Conservation (phyloP, 2,797 vertebrate genomes). For the Gouania willdenowi region DNA sequence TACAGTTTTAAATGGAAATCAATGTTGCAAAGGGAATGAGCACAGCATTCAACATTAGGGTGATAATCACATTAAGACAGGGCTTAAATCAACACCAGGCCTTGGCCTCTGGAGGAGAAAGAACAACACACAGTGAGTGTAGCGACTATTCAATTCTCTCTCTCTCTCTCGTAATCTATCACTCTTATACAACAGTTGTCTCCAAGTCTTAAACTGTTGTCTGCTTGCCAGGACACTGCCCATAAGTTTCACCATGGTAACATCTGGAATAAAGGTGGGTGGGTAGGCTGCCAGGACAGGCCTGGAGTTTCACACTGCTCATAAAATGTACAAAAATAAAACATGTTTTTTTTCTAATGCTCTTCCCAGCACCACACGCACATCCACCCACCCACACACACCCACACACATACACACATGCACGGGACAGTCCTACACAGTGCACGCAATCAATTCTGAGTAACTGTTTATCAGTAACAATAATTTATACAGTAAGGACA, state of each 20-base stretch:
- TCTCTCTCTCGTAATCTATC: slow-evolving; percentile 60
- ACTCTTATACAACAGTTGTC: slow-evolving; percentile 54
- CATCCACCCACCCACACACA: too few species aligned
- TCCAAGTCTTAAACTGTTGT: slow-evolving; percentile 68
- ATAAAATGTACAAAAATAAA: slow-evolving; percentile 80
- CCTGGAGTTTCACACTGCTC: slow-evolving; percentile 73
- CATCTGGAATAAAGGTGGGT: slow-evolving; percentile 85
- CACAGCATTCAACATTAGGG: slow-evolving; percentile 57
- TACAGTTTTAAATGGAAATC: slow-evolving; percentile 81
- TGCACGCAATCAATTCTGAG: slow-evolving; percentile 23
- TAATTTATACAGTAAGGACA: slow-evolving; percentile 14
- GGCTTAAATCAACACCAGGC: slow-evolving; percentile 73
- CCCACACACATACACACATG: too few species aligned
- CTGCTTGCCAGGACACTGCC: slow-evolving; percentile 77
- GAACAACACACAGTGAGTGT: slow-evolving; percentile 60
- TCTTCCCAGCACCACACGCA: slow-evolving; percentile 32
- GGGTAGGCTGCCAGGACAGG: slow-evolving; percentile 74
- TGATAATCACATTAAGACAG: slow-evolving; percentile 73
- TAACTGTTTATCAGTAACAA: slow-evolving; percentile 41
- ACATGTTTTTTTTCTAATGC: slow-evolving; percentile 59
- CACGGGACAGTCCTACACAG: neutral
- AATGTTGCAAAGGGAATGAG: slow-evolving; percentile 75
- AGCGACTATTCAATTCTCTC: slow-evolving; percentile 61
- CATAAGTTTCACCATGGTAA: slow-evolving; percentile 77
- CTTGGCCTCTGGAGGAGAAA: slow-evolving; percentile 71